Evolutionary conservation across 2,797 vertebrate genomes (phyloP), one percentile per base, ranked within the genome.

Genomic region (Tympanoctomys barrerae): DNA sequence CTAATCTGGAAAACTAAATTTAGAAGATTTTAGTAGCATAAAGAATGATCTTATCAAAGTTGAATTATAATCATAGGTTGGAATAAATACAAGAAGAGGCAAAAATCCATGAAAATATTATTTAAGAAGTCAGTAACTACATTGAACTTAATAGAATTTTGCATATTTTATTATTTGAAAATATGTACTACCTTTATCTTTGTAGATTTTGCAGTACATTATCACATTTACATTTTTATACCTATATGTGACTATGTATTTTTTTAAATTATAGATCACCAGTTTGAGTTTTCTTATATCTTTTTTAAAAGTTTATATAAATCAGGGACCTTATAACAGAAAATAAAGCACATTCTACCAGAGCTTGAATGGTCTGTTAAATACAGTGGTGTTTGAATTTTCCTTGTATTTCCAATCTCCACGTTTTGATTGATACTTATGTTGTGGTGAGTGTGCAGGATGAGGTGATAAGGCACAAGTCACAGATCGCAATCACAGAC

Each of bases 291-390:
- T 79, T 36, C 90, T 8, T 24, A 11, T 36, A 79, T 77, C 33
- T 83, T 91, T 49, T 86, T 79, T 75, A 89, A 94, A 68, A 68
- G 11, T 78, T 84, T 82, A 42, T 18, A 82, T 82, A 85, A 66
- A 90, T 10, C 36, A 42, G 13, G 26, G 49, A 36, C 4, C 62
- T 54, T 82, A 22, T 7, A n/a, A 5, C 7, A 84, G 59, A 90
- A 93, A 84, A 36, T 64, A 59, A 6, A 93, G 42, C 33, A 59
- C 24, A 26, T 79, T 57, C n/a, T 85, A 5, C 5, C 4, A 0
- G 3, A 49, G 19, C 6, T 85, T 19, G 62, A 80, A 70, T 11
- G 8, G 7, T 59, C 9, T 39, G 16, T 64, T 83, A 31, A 54
- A 87, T 59, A 59, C 1, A 84, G 5, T 52, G 68, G 46, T 33